These are phyloP conservation scores for Ditula angustiorana DNA, from an alignment of 2,888 invertebrate genomes.

Conservation along the genomic window DNA sequence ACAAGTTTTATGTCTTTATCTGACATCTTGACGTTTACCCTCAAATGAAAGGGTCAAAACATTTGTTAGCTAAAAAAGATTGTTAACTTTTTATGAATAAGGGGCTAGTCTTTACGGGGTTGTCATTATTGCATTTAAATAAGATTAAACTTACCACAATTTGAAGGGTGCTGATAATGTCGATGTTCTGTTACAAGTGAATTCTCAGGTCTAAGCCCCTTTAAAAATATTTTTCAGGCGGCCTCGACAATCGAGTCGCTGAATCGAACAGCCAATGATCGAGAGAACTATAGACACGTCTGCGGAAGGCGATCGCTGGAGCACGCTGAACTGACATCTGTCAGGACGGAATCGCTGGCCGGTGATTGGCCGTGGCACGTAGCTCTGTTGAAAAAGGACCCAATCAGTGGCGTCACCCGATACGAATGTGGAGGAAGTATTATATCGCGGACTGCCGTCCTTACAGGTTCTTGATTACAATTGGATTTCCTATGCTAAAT, in stretches of 20 bases:
- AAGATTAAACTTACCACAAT: no score
- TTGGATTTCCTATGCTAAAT: neutral
- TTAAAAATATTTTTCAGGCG: conserved; percentile 60
- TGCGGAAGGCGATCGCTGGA: conserved; percentile 69
- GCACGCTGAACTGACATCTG: conserved; percentile 67
- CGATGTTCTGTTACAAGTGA: no score
- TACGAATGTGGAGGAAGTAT: conserved; percentile 77
- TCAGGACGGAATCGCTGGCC: conserved; percentile 63
- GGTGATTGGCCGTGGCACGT: conserved; percentile 83
- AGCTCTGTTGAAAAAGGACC: conserved; percentile 61
- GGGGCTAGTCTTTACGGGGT: no score
- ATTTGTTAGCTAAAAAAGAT: no score
- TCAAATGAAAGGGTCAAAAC: no score
- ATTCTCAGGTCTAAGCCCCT: no score
- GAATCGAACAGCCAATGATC: conserved; percentile 52
- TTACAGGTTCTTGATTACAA: conserved; percentile 62
- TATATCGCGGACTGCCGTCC: conserved; percentile 71
- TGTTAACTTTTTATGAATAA: no score
- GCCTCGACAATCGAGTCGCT: conserved; percentile 57
- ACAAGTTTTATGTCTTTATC: no score
- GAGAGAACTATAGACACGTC: conserved; percentile 56
- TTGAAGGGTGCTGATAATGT: no score
- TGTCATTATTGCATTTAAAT: no score
- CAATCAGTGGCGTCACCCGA: conserved; percentile 42
- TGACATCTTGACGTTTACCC: no score